Evolutionary conservation across 2,888 invertebrate genomes (phyloP).

Genomic region (Rhingia rostrata): DNA sequence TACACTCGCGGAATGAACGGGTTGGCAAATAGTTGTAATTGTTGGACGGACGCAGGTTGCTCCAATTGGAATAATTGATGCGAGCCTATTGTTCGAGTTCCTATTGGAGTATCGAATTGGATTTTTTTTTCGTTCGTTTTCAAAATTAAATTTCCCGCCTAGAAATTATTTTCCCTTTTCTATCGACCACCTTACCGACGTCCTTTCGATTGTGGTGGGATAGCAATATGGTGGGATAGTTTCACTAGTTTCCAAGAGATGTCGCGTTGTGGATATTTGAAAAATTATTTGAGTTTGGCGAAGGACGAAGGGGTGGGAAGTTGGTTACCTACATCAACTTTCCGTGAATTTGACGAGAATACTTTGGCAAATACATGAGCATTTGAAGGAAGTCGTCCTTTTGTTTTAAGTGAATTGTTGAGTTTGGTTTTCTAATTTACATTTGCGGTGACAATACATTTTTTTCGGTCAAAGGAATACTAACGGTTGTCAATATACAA

Average conservation of each 20-base stretch:
- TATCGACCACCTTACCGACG: slow-evolving; percentile 47
- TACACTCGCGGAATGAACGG: slow-evolving; percentile 23
- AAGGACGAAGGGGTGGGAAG: not conserved
- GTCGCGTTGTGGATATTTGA: not conserved
- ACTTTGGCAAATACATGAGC: no score
- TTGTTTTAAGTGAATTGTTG: no score
- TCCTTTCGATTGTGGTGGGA: not conserved
- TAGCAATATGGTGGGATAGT: not conserved
- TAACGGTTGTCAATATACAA: no score
- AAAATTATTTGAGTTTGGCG: not conserved
- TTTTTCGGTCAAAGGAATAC: no score
- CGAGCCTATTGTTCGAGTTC: not conserved
- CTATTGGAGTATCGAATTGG: slow-evolving; percentile 20
- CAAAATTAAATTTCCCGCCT: slow-evolving; percentile 36
- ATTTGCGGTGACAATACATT: no score
- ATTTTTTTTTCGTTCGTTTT: slow-evolving; percentile 1
- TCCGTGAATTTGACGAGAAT: not conserved
- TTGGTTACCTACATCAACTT: not conserved
- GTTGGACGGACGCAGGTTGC: not conserved
- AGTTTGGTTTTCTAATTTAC: no score
- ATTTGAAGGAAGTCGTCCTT: no score
- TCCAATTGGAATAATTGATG: slow-evolving; percentile 32
- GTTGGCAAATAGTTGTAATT: slow-evolving; percentile 7
- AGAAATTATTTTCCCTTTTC: not conserved
- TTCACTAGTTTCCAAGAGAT: slow-evolving; percentile 31